Evolutionary conservation across 1,140 invertebrate species (phyloP), one percentile per base, ranked within the genome.

Genomic region (Dryas iulia): DNA sequence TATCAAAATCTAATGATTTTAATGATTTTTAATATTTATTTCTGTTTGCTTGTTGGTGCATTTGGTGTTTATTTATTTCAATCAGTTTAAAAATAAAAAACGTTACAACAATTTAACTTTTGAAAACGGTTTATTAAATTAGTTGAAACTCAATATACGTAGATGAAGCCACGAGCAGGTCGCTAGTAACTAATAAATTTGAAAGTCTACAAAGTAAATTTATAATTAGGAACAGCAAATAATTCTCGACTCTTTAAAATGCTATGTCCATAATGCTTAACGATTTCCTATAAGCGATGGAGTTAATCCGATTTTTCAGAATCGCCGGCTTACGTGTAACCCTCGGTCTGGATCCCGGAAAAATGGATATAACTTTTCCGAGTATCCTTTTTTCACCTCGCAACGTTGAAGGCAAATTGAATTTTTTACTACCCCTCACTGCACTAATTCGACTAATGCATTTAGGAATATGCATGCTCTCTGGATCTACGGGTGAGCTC

Each of bases 401-500:
- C 77, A 74, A 71, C 78, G 81, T 69, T 80, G 78, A 77, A 78
- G 79, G 85, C 73, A 90, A 90, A 90, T 90, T 90, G 86, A 89
- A 86, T 90, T 90, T 89, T 90, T 88, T 80, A 74, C 79, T 77
- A 82, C 77, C 85, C 86, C 80, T 87, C 83, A 84, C 73, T 81
- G 83, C 78, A 82, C 82, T 90, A 90, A 90, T 88, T 86, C 80
- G 83, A 79, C 75, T 90, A 90, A 90, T 88, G 82, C 83, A 82
- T 81, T 88, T 90, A 86, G 78, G 77, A 68, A 67, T 77, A 81
- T 85, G 83, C 82, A 84, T 81, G 80, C 63, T 74, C 66, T 58
- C 52, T 64, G 59, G 12, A 61, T 35, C 18, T 31, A 66, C 35
- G 57, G 65, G 11, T 54, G 26, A 60, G 11, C 26, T 61, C 35